Evolutionary conservation across 2,888 invertebrate genomes (phyloP).

Genomic region (Xylota sylvarum): DNA sequence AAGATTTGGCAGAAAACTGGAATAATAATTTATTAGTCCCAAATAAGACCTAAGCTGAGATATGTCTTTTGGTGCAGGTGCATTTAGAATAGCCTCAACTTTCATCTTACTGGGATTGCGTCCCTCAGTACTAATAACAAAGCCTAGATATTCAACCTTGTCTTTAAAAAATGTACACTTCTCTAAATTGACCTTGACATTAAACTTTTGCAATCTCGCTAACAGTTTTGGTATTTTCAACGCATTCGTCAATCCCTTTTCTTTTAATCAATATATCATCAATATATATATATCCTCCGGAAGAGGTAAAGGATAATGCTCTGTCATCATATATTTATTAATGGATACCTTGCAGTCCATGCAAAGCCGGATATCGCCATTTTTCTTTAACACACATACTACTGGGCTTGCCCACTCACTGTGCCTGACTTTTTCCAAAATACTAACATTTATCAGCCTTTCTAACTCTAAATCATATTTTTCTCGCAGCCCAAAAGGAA

Average conservation of each 20-base stretch:
- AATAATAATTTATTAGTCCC: conserved; percentile 31
- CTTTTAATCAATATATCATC: conserved; percentile 33
- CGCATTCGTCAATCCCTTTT: conserved; percentile 9
- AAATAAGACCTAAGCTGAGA: conserved; percentile 32
- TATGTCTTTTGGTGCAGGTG: conserved; percentile 10
- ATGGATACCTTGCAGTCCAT: conserved; percentile 42
- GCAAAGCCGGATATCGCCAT: conserved; percentile 24
- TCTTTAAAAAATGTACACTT: conserved; percentile 28
- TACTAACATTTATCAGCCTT: conserved; percentile 9
- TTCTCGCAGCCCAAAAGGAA: conserved; percentile 11
- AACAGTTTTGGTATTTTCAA: conserved; percentile 29
- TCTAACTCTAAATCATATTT: conserved; percentile 25
- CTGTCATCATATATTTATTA: conserved; percentile 32
- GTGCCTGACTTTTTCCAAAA: conserved; percentile 37
- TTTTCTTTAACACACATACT: conserved; percentile 22
- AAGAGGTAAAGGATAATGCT: conserved; percentile 33
- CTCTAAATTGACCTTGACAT: conserved; percentile 23
- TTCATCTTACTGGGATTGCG: conserved; percentile 9
- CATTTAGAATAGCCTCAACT: conserved; percentile 39
- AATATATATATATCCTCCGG: conserved; percentile 41
- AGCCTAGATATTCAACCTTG: conserved; percentile 26
- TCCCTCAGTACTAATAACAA: conserved; percentile 9
- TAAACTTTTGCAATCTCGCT: conserved; percentile 10
- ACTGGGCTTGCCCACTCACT: conserved; percentile 26
- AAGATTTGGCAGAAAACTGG: conserved; percentile 24